Conservation (phyloP, 2,797 vertebrate genomes). For the Hafferia zeledoni region DNA sequence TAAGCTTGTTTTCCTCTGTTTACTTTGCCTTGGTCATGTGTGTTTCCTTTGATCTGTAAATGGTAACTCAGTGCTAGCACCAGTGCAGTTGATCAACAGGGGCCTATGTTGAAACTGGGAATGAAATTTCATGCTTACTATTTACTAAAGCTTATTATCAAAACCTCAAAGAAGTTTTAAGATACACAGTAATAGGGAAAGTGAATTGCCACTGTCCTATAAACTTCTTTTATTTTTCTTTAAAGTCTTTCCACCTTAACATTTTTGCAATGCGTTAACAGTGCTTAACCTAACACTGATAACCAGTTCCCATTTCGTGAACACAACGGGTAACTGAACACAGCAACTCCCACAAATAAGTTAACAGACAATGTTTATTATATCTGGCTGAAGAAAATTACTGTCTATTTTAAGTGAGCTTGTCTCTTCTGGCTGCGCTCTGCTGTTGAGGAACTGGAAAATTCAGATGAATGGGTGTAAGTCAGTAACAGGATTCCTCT, state of each 20-base stretch:
- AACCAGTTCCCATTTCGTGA: neutral
- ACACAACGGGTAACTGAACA: neutral
- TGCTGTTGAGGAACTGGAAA: neutral
- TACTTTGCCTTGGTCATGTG: neutral
- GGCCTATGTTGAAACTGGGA: slow-evolving; percentile 54
- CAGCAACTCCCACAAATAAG: slow-evolving; percentile 3
- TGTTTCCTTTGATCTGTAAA: slow-evolving; percentile 45
- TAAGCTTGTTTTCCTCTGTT: slow-evolving; percentile 38
- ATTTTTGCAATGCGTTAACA: neutral
- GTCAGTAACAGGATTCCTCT: neutral
- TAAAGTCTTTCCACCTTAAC: neutral
- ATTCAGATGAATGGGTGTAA: neutral
- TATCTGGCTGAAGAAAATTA: neutral
- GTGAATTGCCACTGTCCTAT: slow-evolving; percentile 44
- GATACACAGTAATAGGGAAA: slow-evolving; percentile 35
- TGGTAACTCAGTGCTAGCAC: slow-evolving; percentile 19
- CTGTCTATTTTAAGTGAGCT: neutral
- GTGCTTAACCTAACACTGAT: slow-evolving; percentile 9
- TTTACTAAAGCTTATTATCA: slow-evolving; percentile 38
- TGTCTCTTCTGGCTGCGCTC: neutral
- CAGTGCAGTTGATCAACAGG: neutral
- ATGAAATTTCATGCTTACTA: slow-evolving; percentile 22
- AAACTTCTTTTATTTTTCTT: neutral
- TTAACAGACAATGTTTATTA: neutral
- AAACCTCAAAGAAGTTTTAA: slow-evolving; percentile 20